Evolutionary conservation across 2,113 vertebrate species (phyloP).

Genomic region (Equus quagga): DNA sequence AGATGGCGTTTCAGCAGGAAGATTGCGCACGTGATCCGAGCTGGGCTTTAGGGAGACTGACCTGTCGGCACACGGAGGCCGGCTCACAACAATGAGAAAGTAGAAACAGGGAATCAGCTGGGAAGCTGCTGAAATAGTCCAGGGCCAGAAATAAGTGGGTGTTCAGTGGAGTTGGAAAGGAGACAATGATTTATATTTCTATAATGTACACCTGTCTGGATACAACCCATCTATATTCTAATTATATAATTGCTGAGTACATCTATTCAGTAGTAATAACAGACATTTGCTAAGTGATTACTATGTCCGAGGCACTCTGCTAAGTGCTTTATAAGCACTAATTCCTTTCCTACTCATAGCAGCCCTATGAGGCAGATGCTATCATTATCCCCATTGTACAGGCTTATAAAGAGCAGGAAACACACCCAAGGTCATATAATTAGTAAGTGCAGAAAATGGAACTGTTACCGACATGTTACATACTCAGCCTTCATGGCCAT

Average conservation of each 20-base stretch:
- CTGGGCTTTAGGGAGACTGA: neutral
- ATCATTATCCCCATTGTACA: constrained; percentile 30
- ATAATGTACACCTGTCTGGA: neutral
- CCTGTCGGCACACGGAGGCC: neutral
- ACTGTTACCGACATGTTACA: neutral
- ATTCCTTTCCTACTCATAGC: neutral
- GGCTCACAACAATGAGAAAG: neutral
- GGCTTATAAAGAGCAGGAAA: neutral
- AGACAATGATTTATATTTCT: neutral
- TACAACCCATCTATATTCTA: neutral
- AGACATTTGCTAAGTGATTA: neutral
- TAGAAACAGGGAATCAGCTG: neutral
- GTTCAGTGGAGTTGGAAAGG: neutral
- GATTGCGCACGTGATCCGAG: neutral
- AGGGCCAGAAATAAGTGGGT: neutral
- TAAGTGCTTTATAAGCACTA: constrained; percentile 55
- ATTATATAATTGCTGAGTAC: neutral
- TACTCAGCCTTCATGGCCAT: neutral
- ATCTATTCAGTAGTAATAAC: neutral
- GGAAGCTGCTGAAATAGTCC: neutral
- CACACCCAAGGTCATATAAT: neutral
- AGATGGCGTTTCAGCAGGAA: neutral
- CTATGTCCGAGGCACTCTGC: neutral
- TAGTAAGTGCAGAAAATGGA: neutral
- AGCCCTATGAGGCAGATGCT: neutral